A percentile compares a stretch with the other conserved stretches of the same genome.
phyloP scores from a whole-genome alignment of 2,797 vertebrate species.

The Macropus fuliginosus region DNA sequence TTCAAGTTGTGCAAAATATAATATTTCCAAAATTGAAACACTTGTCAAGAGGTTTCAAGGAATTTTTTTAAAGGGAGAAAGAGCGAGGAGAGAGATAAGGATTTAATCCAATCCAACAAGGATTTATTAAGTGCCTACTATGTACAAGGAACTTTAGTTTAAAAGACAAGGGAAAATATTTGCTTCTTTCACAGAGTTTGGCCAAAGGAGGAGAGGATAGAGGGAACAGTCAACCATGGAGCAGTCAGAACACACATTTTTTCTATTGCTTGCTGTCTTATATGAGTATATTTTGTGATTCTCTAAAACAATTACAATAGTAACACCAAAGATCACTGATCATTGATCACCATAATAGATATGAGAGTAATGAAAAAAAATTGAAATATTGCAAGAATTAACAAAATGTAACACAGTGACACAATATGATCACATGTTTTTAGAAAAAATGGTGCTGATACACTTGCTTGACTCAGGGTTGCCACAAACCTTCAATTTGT shows the following conservation, averaged over 20 bases:
- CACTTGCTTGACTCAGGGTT: background rate
- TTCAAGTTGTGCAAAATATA: conserved; percentile 9
- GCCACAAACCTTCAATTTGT: background rate
- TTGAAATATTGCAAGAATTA: background rate
- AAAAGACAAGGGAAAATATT: background rate
- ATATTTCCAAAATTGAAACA: background rate
- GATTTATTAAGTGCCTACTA: background rate
- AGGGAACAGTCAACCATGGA: background rate
- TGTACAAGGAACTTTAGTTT: background rate
- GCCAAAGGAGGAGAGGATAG: no score
- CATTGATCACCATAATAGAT: background rate
- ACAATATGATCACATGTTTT: background rate
- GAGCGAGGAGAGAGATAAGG: background rate
- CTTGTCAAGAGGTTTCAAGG: background rate
- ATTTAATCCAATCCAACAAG: background rate
- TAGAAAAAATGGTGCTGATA: background rate
- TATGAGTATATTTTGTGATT: background rate
- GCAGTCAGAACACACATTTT: background rate
- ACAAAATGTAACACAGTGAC: background rate
- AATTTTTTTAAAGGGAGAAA: background rate
- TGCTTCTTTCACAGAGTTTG: background rate
- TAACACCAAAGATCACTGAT: background rate
- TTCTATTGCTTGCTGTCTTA: background rate
- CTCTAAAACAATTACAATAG: background rate
- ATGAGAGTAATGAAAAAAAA: background rate